Percentiles rank a stretch among this genome's conserved stretches.
Evolutionary conservation across 2,797 vertebrate species (phyloP).

Genomic region (Odontamblyopus lacepedii): DNA sequence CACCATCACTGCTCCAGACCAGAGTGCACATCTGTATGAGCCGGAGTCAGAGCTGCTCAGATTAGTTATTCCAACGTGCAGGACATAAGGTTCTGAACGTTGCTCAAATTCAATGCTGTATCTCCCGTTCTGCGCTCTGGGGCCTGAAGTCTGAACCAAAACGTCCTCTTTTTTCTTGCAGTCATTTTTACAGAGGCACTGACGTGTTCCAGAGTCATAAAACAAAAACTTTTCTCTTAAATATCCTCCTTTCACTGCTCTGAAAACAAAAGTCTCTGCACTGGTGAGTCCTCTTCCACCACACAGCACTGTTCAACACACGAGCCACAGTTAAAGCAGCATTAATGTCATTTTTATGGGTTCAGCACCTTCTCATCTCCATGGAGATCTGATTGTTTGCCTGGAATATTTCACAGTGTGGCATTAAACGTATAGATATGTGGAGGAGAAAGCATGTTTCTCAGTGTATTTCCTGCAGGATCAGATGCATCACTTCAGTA

Average conservation of each 20-base stretch:
- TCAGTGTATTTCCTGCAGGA: no score
- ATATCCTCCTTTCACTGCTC: not conserved
- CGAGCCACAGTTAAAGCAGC: not conserved
- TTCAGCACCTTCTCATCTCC: no score
- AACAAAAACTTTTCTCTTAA: not conserved
- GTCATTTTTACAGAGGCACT: not conserved
- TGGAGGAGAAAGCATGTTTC: no score
- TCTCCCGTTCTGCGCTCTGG: not conserved
- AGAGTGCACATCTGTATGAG: not conserved
- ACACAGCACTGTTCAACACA: constrained; percentile 4
- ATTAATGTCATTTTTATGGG: no score
- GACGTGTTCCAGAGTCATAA: not conserved
- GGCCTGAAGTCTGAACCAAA: not conserved
- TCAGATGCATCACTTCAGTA: no score
- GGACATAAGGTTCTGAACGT: not conserved
- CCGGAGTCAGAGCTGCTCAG: not conserved
- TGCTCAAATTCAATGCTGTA: not conserved
- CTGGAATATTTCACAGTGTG: no score
- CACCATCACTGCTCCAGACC: not conserved
- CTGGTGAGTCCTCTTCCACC: not conserved
- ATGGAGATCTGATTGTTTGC: no score
- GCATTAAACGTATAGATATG: no score
- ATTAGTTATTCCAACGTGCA: not conserved
- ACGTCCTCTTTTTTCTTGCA: not conserved
- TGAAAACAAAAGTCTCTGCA: not conserved